phyloP scores from a whole-genome alignment of 1,140 invertebrate genomes.

The Ooceraea biroi region DNA sequence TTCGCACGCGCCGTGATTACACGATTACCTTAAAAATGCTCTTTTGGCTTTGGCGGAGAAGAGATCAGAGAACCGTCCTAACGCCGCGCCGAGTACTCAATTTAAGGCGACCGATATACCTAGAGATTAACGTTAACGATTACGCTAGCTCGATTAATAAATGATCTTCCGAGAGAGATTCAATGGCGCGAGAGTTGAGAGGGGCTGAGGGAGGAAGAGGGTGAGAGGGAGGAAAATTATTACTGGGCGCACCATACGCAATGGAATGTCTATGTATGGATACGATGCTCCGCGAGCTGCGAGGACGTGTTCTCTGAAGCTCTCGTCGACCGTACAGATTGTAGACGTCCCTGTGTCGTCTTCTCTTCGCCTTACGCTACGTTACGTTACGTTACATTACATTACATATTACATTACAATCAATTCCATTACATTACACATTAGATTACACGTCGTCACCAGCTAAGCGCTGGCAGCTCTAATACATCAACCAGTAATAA shows the following conservation, averaged over 20 bases:
- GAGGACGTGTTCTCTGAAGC: conserved; percentile 75
- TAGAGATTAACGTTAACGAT: conserved; percentile 67
- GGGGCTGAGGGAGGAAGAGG: conserved; percentile 8
- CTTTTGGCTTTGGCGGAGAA: conserved; percentile 74
- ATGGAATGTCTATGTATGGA: conserved; percentile 84
- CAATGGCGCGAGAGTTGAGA: background rate
- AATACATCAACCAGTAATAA: conserved; percentile 52
- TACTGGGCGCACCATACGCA: conserved; percentile 68
- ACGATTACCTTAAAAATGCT: conserved; percentile 62
- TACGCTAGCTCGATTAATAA: conserved; percentile 65
- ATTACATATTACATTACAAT: conserved; percentile 51
- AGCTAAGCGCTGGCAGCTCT: conserved; percentile 11
- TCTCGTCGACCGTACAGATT: conserved; percentile 71
- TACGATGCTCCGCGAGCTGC: conserved; percentile 65
- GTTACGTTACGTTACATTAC: conserved; percentile 37
- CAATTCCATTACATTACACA: conserved; percentile 51
- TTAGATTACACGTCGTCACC: conserved; percentile 44
- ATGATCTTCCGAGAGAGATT: conserved; percentile 22
- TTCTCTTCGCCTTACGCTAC: conserved; percentile 34
- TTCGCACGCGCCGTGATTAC: conserved; percentile 29
- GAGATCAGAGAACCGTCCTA: conserved; percentile 76
- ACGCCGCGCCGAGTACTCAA: conserved; percentile 64
- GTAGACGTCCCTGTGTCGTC: background rate
- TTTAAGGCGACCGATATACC: conserved; percentile 55
- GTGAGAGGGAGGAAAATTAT: conserved; percentile 28